Evolutionary conservation across 1,140 invertebrate species (phyloP).

Genomic region (Spodoptera litura): DNA sequence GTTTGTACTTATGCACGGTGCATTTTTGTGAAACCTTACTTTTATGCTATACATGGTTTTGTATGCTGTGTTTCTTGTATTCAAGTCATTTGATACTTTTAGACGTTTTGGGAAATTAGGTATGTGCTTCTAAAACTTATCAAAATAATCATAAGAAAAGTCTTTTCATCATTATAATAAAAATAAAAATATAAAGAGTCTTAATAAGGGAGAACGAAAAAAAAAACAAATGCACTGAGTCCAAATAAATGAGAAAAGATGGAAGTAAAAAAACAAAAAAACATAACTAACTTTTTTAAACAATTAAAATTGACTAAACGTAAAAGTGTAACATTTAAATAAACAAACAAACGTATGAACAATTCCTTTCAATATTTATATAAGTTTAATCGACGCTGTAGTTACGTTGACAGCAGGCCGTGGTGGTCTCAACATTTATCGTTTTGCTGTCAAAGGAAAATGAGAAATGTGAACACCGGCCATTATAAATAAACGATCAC

Average conservation of each 20-base stretch:
- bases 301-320: too few relatives aligned
- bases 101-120: too few relatives aligned
- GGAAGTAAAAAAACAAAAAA: too few relatives aligned
- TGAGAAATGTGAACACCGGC: slow-evolving; percentile 19
- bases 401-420: slow-evolving; percentile 7
- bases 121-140: too few relatives aligned
- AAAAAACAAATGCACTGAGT: too few relatives aligned
- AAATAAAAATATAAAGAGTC: too few relatives aligned
- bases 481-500: slow-evolving; percentile 22
- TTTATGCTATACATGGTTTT: neutral
- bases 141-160: too few relatives aligned
- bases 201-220: neutral
- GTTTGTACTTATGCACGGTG: neutral
- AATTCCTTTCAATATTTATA: slow-evolving; percentile 9
- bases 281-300: too few relatives aligned
- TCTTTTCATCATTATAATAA: too few relatives aligned
- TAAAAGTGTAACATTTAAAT: neutral
- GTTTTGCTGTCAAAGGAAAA: slow-evolving; percentile 42
- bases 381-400: slow-evolving; percentile 34
- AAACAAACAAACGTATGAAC: slow-evolving; percentile 31
- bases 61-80: too few relatives aligned
- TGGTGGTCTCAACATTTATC: slow-evolving; percentile 42
- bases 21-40: slow-evolving; percentile 37
- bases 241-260: too few relatives aligned
- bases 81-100: too few relatives aligned